Conservation (phyloP, 1,140 invertebrate genomes). For the Hylaeus volcanicus region DNA sequence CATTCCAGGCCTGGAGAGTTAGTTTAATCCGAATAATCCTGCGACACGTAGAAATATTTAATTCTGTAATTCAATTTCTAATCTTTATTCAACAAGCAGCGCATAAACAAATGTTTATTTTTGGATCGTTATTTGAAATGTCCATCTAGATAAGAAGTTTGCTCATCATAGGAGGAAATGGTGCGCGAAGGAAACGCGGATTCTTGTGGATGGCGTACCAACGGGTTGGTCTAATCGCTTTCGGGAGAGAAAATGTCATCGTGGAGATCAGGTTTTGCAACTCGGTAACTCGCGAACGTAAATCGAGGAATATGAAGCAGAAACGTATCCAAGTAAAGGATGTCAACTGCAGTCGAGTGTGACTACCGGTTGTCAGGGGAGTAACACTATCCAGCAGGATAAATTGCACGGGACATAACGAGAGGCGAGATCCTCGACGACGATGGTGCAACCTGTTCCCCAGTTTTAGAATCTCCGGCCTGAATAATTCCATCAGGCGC, state of each 20-base stretch:
- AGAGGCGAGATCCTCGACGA: conserved; percentile 41
- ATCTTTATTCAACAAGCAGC: no score
- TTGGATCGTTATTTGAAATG: no score
- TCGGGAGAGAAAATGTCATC: conserved; percentile 48
- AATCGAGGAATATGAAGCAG: conserved; percentile 53
- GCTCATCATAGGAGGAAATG: conserved; percentile 41
- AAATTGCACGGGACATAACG: conserved; percentile 54
- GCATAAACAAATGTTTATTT: no score
- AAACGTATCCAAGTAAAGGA: conserved; percentile 45
- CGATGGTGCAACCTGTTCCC: conserved; percentile 33
- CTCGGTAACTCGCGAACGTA: conserved; percentile 41
- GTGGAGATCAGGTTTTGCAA: conserved; percentile 43
- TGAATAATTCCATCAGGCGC: neutral
- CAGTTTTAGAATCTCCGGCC: neutral
- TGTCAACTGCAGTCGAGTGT: conserved; percentile 63
- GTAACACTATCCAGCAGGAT: conserved; percentile 54
- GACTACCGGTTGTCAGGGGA: conserved; percentile 53
- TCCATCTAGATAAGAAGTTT: no score
- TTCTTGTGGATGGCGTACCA: neutral
- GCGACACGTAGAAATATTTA: no score
- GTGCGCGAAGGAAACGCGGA: conserved; percentile 26
- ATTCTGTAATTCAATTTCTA: no score
- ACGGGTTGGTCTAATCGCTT: conserved; percentile 3
- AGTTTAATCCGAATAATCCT: no score
- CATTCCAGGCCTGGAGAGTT: no score